phyloP scores from a whole-genome alignment of 2,888 invertebrate genomes.

The Hirudinaria manillensis region DNA sequence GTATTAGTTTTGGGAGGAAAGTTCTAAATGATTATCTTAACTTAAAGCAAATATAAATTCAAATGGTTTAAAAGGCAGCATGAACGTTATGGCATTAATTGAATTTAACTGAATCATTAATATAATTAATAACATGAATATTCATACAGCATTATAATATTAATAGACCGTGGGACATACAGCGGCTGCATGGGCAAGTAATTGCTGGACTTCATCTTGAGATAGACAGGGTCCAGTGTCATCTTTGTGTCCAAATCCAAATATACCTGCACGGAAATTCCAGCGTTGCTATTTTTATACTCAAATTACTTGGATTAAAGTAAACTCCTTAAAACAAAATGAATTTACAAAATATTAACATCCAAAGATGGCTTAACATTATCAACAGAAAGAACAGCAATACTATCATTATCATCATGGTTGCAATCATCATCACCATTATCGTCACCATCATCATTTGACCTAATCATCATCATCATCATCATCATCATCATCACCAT shows the following conservation, averaged over 20 bases:
- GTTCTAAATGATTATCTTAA: no score
- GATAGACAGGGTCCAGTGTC: conserved; percentile 6
- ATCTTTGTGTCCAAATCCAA: conserved; percentile 19
- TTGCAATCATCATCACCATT: not conserved
- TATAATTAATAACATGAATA: no score
- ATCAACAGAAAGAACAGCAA: not conserved
- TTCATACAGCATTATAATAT: not conserved
- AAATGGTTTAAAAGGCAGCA: no score
- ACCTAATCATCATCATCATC: not conserved
- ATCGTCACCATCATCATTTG: not conserved
- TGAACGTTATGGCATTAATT: no score
- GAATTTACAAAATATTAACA: no score
- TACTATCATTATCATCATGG: not conserved
- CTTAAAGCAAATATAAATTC: no score
- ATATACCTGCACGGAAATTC: conserved; percentile 12
- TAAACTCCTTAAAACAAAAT: not conserved
- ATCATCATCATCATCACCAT: conserved; percentile 4
- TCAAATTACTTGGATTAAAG: not conserved
- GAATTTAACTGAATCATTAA: no score
- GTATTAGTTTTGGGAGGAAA: no score
- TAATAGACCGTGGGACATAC: not conserved
- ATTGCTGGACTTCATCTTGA: not conserved
- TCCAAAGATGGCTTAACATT: no score
- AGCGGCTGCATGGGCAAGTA: conserved; percentile 26
- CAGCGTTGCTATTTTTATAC: no score